Evolutionary conservation across 1,140 invertebrate genomes (phyloP), one percentile per base, ranked within the genome.

Genomic region (Heliconius eleuchia): DNA sequence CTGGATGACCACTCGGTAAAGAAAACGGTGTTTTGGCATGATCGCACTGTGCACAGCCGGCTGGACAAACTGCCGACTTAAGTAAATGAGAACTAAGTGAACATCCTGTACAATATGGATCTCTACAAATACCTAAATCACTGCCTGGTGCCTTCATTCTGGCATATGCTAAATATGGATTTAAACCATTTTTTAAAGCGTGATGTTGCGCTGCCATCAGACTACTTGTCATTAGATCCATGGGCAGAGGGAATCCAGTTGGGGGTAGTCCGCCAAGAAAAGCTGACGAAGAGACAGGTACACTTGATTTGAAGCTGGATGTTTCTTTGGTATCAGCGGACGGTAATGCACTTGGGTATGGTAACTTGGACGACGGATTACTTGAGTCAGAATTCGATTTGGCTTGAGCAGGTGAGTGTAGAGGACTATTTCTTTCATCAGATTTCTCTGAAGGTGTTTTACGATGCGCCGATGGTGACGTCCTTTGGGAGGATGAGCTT

Each of bases 21-120:
- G 94, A 86, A 73, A 95, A 94, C 27, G 95, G 94, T 16, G 94
- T 92, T 80, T 96, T 95, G 76, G 97, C 97, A 88, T 98, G 97
- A 93, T 98, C 98, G 91, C 98, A 99, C 89, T 99, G 98, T 6
- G 97, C 96, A 88, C 98, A 99, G 1, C 98, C 98, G 8, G 97
- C 97, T 0, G 97, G 98, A 89, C 98, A 98, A 4, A 97, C 95
- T 57, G 96, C 95, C 6, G 95, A 95, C 83, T 96, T 96, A 39
- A 97, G 93, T 74, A 97, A 94, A 89, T 98, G 98, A 73, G 98
- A 96, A 90, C 97, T 98, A 75, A 98, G 94, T 80, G 98, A 97
- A 90, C 98, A 99, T 70, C 98, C 98, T 0, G 97, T 98, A 91
- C 98, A 99, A 87, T 98, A 99, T 1, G 98, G 98, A 92, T 99